phyloP scores from a whole-genome alignment of 2,113 vertebrate genomes.

The Sinocyclocheilus maitianheensis region DNA sequence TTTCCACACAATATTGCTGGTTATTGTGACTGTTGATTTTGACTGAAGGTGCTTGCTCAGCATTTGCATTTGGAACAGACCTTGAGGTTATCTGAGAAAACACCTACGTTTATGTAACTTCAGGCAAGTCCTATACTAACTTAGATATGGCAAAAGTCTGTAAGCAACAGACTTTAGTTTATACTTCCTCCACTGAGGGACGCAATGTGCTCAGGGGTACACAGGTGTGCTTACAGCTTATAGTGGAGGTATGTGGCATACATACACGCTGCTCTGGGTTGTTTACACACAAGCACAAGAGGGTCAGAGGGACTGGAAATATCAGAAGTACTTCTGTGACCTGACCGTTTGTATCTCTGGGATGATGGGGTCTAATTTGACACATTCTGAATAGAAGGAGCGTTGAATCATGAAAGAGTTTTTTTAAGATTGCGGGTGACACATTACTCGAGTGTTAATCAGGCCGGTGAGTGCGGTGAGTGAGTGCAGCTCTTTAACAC shows the following conservation, averaged over 20 bases:
- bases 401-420: not conserved
- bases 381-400: not conserved
- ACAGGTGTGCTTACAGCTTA: not conserved
- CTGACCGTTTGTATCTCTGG: not conserved
- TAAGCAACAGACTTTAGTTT: not conserved
- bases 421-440: not conserved
- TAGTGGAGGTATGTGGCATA: not conserved
- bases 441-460: not conserved
- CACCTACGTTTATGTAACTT: not conserved
- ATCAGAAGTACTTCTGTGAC: not conserved
- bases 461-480: not conserved
- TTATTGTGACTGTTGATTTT: not conserved
- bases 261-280: not conserved
- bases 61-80: constrained; percentile 10
- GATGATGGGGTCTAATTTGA: constrained; percentile 14
- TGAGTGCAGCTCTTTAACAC: constrained; percentile 25
- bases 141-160: not conserved
- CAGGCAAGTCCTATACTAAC: not conserved
- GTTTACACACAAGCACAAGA: constrained; percentile 12
- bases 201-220: not conserved
- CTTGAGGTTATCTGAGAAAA: constrained; percentile 35
- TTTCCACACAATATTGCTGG: not conserved
- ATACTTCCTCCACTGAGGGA: not conserved
- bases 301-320: constrained; percentile 1
- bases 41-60: not conserved